These are phyloP conservation scores for Mermis nigrescens DNA, from an alignment of 2,888 invertebrate genomes.

Conservation along the genomic window DNA sequence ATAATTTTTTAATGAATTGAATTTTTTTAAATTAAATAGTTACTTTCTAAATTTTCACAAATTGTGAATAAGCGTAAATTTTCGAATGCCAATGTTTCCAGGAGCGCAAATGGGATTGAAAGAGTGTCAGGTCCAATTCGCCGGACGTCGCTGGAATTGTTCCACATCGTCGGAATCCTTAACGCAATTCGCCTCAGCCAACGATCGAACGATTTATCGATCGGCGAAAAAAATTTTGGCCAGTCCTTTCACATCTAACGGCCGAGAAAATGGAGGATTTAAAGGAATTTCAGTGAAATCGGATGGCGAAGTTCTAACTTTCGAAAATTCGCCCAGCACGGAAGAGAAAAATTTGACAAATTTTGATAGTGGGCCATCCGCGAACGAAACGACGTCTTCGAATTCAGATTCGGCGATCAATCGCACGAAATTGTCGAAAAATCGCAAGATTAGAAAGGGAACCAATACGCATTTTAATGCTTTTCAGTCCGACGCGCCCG, in stretches of 20 bases:
- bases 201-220: neutral
- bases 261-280: too few species aligned
- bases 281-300: too few species aligned
- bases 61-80: neutral
- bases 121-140: conserved; percentile 37
- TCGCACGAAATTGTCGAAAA: neutral
- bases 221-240: too few species aligned
- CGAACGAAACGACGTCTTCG: neutral
- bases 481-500: conserved; percentile 5
- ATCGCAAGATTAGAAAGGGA: neutral
- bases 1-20: too few species aligned
- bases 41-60: too few species aligned
- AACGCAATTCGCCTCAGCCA: neutral
- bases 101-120: conserved; percentile 34
- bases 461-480: too few species aligned
- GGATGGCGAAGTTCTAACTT: neutral
- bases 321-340: neutral
- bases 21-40: too few species aligned
- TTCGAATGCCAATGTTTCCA: neutral
- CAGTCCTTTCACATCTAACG: too few species aligned
- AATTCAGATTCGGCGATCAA: neutral
- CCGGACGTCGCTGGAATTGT: conserved; percentile 36
- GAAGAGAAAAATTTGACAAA: too few species aligned
- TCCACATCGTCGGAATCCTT: conserved; percentile 16
- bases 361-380: neutral